Conservation (phyloP, 2,888 invertebrate species). For the Phalera bucephala region DNA sequence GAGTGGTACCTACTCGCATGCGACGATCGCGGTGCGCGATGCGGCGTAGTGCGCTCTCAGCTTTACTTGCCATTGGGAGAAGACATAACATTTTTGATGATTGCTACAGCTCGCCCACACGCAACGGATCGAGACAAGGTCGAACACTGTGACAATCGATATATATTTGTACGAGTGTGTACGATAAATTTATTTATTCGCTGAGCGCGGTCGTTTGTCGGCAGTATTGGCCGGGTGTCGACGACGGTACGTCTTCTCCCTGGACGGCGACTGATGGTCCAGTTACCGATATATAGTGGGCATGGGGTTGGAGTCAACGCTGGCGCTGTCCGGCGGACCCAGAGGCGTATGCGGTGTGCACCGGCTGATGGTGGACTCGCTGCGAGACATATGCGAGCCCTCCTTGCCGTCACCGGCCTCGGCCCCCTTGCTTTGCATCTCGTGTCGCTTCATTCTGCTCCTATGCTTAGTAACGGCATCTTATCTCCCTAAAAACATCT, state of each 20-base stretch:
- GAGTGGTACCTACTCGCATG: slow-evolving; percentile 73
- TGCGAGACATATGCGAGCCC: slow-evolving; percentile 86
- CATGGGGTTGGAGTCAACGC: slow-evolving; percentile 93
- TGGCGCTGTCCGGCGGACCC: slow-evolving; percentile 87
- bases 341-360: slow-evolving; percentile 77
- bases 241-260: slow-evolving; percentile 56
- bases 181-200: slow-evolving; percentile 2
- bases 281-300: slow-evolving; percentile 94
- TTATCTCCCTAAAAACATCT: slow-evolving; percentile 73
- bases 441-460: slow-evolving; percentile 71
- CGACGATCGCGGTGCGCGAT: slow-evolving; percentile 76
- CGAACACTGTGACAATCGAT: slow-evolving; percentile 1
- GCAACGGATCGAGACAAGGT: slow-evolving; percentile 1
- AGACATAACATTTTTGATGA: slow-evolving; percentile 45
- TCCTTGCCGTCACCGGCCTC: slow-evolving; percentile 64
- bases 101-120: slow-evolving; percentile 9
- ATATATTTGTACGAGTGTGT: neutral
- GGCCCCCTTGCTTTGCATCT: slow-evolving; percentile 66
- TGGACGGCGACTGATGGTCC: slow-evolving; percentile 41
- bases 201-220: slow-evolving; percentile 10
- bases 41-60: slow-evolving; percentile 69
- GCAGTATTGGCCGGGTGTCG: slow-evolving; percentile 8
- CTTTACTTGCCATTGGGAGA: slow-evolving; percentile 59
- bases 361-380: slow-evolving; percentile 87
- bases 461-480: slow-evolving; percentile 73